phyloP scores from a whole-genome alignment of 2,888 invertebrate species.

The Ethmia dodecea region DNA sequence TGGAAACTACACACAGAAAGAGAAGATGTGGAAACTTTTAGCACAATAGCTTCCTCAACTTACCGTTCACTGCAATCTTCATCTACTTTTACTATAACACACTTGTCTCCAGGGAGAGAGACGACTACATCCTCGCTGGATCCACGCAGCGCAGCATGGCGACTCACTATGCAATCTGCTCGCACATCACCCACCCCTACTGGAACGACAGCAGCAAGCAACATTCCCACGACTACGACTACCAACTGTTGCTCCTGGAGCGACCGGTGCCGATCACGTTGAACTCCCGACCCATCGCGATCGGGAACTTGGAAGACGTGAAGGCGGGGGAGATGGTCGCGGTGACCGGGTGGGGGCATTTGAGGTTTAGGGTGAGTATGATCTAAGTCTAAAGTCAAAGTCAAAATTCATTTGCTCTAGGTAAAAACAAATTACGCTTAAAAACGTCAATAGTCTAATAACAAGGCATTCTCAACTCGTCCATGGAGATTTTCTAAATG shows the following conservation, averaged over 20 bases:
- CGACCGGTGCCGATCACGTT: constrained; percentile 42
- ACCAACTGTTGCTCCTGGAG: constrained; percentile 55
- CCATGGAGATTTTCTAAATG: too few relatives aligned
- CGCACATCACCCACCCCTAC: constrained; percentile 53
- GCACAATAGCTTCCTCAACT: too few relatives aligned
- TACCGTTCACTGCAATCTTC: too few relatives aligned
- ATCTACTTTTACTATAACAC: too few relatives aligned
- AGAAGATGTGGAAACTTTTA: too few relatives aligned
- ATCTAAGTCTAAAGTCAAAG: too few relatives aligned
- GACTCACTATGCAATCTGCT: constrained; percentile 41
- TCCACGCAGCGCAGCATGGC: constrained; percentile 41
- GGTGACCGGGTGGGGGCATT: constrained; percentile 62
- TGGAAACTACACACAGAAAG: too few relatives aligned
- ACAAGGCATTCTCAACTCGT: too few relatives aligned
- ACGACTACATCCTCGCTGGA: constrained; percentile 45
- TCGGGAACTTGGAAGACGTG: constrained; percentile 40
- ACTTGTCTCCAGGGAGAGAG: constrained; percentile 44
- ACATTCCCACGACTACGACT: constrained; percentile 56
- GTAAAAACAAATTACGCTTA: too few relatives aligned
- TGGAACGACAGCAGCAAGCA: constrained; percentile 35
- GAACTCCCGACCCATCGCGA: constrained; percentile 47
- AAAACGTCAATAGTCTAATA: too few relatives aligned
- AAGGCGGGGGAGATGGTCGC: constrained; percentile 32
- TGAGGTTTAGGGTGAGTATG: constrained; percentile 37
- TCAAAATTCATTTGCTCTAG: too few relatives aligned